phyloP scores from a whole-genome alignment of 2,113 vertebrate species.

The Xenopus tropicalis region UCB_Xtro_10.0 CM004445.2:71870001-71870500 shows the following conservation, averaged over 20 bases:
- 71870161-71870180: conserved; percentile 24
- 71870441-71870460: no score
- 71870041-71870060: conserved; percentile 5
- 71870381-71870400: no score
- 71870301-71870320: no score
- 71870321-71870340: no score
- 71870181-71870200: conserved; percentile 6
- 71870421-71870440: no score
- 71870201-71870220: background rate
- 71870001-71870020: background rate
- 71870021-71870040: background rate
- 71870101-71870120: conserved; percentile 9
- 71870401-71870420: no score
- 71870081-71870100: background rate
- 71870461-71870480: no score
- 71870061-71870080: background rate
- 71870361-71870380: no score
- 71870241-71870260: conserved; percentile 28
- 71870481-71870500: no score
- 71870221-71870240: conserved; percentile 25
- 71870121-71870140: conserved; percentile 8
- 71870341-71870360: no score
- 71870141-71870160: conserved; percentile 1
- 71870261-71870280: conserved; percentile 5
- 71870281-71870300: no score